Percentiles rank a stretch among this genome's conserved stretches.
These are phyloP conservation scores for Condylura cristata DNA, from an alignment of 2,113 vertebrate genomes.

Conservation along the genomic window DNA sequence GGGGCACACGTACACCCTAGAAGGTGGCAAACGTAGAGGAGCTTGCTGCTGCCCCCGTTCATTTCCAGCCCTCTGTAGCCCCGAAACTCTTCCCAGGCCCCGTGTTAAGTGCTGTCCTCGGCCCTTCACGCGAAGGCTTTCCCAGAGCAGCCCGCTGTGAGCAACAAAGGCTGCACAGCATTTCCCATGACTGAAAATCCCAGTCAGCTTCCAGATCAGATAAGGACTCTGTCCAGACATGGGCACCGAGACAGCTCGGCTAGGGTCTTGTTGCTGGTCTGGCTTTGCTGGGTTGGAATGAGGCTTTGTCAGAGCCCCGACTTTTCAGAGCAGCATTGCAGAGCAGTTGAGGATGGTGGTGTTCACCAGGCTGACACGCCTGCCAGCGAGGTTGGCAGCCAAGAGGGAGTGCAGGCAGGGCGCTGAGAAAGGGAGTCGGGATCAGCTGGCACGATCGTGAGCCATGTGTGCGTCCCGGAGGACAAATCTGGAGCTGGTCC, in stretches of 20 bases:
- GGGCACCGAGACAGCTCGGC: background rate
- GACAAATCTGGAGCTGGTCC: background rate
- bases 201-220: background rate
- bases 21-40: background rate
- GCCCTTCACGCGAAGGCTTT: background rate
- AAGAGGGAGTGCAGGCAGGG: background rate
- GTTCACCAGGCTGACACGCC: background rate
- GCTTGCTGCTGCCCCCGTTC: fast-evolving
- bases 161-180: background rate
- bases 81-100: background rate
- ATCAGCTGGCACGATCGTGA: background rate
- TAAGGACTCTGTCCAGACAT: background rate
- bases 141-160: background rate
- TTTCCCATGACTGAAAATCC: background rate
- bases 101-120: background rate
- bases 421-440: too few species aligned
- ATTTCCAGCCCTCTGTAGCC: background rate
- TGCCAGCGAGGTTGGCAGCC: background rate
- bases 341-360: background rate
- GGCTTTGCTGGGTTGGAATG: background rate
- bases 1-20: background rate
- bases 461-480: background rate
- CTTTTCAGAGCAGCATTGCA: background rate
- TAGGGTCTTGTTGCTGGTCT: background rate
- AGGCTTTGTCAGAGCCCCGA: background rate